Evolutionary conservation across 2,888 invertebrate species (phyloP).

Genomic region (Xestia rhomboidea): DNA sequence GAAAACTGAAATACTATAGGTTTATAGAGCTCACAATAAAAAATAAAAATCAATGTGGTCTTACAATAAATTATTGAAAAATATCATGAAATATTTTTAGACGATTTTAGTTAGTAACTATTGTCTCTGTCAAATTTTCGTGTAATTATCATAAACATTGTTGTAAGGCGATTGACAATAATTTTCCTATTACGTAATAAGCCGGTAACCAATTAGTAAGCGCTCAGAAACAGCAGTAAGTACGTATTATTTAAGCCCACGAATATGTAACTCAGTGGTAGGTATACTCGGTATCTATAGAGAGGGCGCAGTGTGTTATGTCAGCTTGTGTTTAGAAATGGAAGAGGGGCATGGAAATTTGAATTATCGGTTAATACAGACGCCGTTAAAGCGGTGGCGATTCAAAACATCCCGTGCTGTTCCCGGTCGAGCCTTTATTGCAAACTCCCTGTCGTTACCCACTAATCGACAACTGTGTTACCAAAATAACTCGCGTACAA

Average conservation of each 20-base stretch:
- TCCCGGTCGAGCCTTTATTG: slow-evolving; percentile 84
- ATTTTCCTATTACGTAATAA: neutral
- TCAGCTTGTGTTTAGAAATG: slow-evolving; percentile 76
- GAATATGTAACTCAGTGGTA: slow-evolving; percentile 14
- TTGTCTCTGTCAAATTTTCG: neutral
- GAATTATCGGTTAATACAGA: slow-evolving; percentile 88
- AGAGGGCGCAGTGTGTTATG: slow-evolving; percentile 67
- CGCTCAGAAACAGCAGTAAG: slow-evolving; percentile 2
- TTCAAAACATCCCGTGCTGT: slow-evolving; percentile 89
- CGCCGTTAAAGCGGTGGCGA: slow-evolving; percentile 87
- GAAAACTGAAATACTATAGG: neutral
- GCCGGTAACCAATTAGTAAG: neutral
- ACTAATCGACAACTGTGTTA: slow-evolving; percentile 88
- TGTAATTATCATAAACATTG: neutral
- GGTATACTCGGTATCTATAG: slow-evolving; percentile 46
- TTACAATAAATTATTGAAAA: neutral
- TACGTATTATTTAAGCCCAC: slow-evolving; percentile 3
- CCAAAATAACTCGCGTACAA: slow-evolving; percentile 85
- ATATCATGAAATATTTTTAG: neutral
- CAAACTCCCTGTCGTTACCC: slow-evolving; percentile 84
- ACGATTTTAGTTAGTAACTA: neutral
- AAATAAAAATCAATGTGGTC: neutral
- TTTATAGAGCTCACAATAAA: neutral
- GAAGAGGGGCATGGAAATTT: slow-evolving; percentile 78
- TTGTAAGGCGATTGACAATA: neutral